Base-by-base conservation (phyloP, 92 coral and sea anemone genomes). In the Bergia sp. region DNA sequence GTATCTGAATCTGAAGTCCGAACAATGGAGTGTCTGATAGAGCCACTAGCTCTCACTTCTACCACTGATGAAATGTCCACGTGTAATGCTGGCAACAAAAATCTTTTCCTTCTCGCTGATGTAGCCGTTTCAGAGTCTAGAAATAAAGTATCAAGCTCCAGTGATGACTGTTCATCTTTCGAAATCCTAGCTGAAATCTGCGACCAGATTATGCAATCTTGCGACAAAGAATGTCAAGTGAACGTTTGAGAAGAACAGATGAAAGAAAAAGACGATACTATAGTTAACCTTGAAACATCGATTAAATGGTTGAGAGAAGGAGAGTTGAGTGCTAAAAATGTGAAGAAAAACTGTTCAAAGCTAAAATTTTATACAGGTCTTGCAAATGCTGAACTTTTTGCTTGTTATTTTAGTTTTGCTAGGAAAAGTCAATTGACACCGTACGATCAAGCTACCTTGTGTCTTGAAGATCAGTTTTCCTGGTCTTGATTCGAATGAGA, bases 401-500 rank as follows among this genome's bases (percentile, higher is more conserved):
- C 4, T 45, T 45, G 4, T 8, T 45, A 8, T 45, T 45, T 45
- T 45, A 8, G 7, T 4, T 45, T 45, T 45, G 1, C 7, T 8
- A 45, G 7, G 49, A 45, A 45, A 45, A 8, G 49, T 8, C 49
- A 45, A 8, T 45, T 45, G 49, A 3, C 4, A 45, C 3, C 7
- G 49, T 8, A 3, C 15, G 75, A 76, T 47, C 82, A 86, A 45
- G 73, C 77, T 76, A 44, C 37, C 10, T 55, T 86, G 65, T 58
- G 82, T 29, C 82, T 75, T 50, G 67, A 10, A 44, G 89, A 76
- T 67, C 89, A 86, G 67, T 86, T 86, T 81, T 86, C 53, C 65
- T 76, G 43, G 89, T 86, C 44, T 44, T 86, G 13, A 86, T 55
- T 66, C 77, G 75, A 53, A 82, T 86, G 37, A 76, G 89, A 40